phyloP scores from a whole-genome alignment of 2,797 vertebrate genomes.

The Zenarchopterus dispar region DNA sequence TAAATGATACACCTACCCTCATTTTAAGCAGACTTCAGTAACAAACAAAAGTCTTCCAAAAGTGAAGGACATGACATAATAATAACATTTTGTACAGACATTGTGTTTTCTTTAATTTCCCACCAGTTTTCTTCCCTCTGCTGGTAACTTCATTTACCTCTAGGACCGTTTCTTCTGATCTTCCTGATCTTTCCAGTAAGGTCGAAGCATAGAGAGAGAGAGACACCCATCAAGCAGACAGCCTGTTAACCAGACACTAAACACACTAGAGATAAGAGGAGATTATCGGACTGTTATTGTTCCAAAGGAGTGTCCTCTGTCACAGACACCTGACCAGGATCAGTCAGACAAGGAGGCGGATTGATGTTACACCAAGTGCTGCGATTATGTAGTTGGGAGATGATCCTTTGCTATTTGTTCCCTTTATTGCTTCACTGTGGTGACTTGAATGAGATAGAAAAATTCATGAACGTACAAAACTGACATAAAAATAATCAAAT shows the following conservation, averaged over 20 bases:
- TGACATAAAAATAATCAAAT: too few species aligned
- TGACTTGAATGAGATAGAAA: too few species aligned
- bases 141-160: conserved; percentile 3
- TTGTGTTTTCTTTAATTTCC: neutral
- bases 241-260: conserved; percentile 73
- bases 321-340: conserved; percentile 65
- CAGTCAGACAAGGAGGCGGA: conserved; percentile 14
- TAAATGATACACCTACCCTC: conserved; percentile 11
- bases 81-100: neutral
- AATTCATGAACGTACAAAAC: too few species aligned
- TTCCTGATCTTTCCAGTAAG: conserved; percentile 29
- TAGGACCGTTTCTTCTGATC: neutral
- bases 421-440: too few species aligned
- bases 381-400: too few species aligned
- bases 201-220: conserved; percentile 29
- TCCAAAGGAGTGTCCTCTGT: conserved; percentile 73
- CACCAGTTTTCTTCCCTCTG: neutral
- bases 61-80: too few species aligned
- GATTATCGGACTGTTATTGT: conserved; percentile 75
- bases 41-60: too few species aligned
- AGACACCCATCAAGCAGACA: conserved; percentile 67
- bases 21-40: neutral
- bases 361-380: too few species aligned
- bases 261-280: conserved; percentile 75
- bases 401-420: too few species aligned